Conservation (phyloP, 1,140 invertebrate species). For the Drosophila santomea region DNA sequence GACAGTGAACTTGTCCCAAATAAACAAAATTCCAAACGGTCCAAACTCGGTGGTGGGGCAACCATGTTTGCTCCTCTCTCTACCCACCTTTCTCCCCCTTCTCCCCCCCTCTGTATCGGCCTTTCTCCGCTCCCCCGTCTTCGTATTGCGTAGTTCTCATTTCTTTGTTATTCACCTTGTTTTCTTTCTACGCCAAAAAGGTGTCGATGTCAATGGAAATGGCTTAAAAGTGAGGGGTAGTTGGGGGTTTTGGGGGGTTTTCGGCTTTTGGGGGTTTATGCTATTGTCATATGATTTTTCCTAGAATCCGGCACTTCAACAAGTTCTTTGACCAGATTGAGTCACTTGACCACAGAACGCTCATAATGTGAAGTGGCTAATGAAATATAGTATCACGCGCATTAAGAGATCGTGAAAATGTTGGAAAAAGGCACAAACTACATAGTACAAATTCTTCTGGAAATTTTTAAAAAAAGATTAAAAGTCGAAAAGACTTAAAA, state of each 20-base stretch:
- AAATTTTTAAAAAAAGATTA: too few species aligned
- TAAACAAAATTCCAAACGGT: constrained; percentile 74
- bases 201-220: constrained; percentile 31
- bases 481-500: too few species aligned
- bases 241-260: constrained; percentile 1
- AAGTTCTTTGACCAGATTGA: constrained; percentile 57
- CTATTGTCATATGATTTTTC: constrained; percentile 49
- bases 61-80: constrained; percentile 29
- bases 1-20: constrained; percentile 76
- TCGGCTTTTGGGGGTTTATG: constrained; percentile 16
- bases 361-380: constrained; percentile 1
- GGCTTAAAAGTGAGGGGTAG: constrained; percentile 17
- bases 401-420: neutral
- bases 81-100: constrained; percentile 4
- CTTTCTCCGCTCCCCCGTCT: constrained; percentile 15
- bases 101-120: constrained; percentile 12
- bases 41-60: constrained; percentile 56
- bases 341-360: constrained; percentile 21
- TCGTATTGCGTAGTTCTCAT: constrained; percentile 41
- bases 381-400: constrained; percentile 3
- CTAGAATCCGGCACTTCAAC: constrained; percentile 40
- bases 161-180: constrained; percentile 43
- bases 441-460: neutral
- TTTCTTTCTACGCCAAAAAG: constrained; percentile 44
- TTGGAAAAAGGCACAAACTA: neutral